Conservation (phyloP, 2,113 vertebrate genomes). For the Daboia siamensis region DNA sequence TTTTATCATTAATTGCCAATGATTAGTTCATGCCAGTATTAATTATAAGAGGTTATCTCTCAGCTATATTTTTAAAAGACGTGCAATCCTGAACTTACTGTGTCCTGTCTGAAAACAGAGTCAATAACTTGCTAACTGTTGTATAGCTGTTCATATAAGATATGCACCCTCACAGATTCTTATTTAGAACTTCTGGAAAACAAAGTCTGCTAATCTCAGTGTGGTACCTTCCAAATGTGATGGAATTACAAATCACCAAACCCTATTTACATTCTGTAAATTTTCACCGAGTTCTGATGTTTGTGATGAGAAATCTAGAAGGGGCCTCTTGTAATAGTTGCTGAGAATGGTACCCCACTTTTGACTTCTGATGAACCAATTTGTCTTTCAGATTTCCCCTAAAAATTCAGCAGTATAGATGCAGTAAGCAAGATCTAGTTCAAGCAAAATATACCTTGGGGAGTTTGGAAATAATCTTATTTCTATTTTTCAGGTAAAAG, state of each 20-base stretch:
- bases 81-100: neutral
- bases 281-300: neutral
- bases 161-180: neutral
- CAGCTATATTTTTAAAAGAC: neutral
- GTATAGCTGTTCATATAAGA: neutral
- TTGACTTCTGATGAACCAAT: neutral
- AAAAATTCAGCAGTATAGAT: neutral
- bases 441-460: neutral
- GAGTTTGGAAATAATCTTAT: neutral
- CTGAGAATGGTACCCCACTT: neutral
- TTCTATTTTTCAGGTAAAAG: conserved; percentile 83
- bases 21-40: neutral
- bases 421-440: neutral
- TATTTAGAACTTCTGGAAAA: neutral
- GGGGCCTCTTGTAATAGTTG: neutral
- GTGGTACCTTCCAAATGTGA: neutral
- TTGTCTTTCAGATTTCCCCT: neutral
- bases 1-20: neutral
- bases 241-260: neutral
- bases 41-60: neutral
- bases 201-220: neutral
- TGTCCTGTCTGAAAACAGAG: neutral
- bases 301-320: neutral
- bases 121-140: neutral
- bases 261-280: neutral